Conservation (phyloP, 2,113 vertebrate species). For the Podocnemis expansa region DNA sequence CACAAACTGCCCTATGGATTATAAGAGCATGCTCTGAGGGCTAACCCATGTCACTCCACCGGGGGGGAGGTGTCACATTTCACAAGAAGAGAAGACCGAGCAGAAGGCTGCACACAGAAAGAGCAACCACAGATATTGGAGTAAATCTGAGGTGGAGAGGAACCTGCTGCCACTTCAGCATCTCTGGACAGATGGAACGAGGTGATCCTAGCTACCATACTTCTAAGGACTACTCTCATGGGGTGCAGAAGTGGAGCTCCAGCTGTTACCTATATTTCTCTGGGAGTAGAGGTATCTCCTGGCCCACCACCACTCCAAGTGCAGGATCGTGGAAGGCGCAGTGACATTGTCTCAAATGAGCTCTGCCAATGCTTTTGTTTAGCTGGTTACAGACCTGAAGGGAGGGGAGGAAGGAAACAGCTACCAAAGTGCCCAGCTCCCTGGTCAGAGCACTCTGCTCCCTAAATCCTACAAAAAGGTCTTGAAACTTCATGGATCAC, state of each 20-base stretch:
- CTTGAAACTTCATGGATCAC: neutral
- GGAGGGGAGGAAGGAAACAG: neutral
- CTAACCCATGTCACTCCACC: too few species aligned
- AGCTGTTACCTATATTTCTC: too few species aligned
- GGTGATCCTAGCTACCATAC: too few species aligned
- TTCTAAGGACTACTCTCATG: too few species aligned
- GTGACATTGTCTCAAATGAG: neutral
- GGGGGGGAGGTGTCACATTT: neutral
- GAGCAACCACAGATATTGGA: accelerated
- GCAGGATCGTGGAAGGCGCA: neutral
- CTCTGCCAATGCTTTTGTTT: neutral
- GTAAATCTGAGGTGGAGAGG: accelerated
- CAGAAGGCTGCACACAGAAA: accelerated
- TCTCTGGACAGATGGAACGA: too few species aligned
- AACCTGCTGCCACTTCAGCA: accelerated
- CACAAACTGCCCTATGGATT: accelerated
- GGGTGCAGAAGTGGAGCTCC: too few species aligned
- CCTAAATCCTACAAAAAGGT: neutral
- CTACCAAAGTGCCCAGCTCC: neutral
- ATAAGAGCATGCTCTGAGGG: neutral
- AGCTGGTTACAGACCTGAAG: neutral
- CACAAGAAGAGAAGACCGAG: neutral
- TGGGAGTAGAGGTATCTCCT: too few species aligned
- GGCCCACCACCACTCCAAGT: neutral
- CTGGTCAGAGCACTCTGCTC: neutral